phyloP scores from a whole-genome alignment of 2,113 vertebrate species.

The Neodon shergylaensis region DNA sequence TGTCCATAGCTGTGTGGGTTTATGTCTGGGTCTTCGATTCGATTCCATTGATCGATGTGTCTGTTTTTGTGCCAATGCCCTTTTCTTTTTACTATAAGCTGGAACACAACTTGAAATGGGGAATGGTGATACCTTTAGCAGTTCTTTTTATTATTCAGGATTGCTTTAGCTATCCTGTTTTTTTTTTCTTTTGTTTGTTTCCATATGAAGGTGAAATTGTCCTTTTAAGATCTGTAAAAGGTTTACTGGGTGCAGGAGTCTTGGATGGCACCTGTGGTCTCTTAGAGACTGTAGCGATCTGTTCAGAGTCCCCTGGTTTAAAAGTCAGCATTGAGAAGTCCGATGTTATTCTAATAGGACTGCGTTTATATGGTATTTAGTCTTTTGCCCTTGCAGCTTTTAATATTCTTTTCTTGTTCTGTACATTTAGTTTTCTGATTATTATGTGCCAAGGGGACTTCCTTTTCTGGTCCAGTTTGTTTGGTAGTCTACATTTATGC shows the following conservation, averaged over 20 bases:
- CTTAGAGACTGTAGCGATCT: background rate
- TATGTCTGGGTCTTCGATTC: background rate
- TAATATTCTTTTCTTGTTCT: background rate
- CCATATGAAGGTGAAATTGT: background rate
- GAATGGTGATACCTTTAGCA: background rate
- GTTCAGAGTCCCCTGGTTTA: background rate
- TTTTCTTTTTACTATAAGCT: too few relatives aligned
- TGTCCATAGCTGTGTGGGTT: background rate
- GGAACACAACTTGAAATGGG: background rate
- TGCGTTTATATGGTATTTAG: background rate
- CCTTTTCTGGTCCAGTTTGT: background rate
- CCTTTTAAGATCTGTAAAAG: background rate
- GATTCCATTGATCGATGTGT: background rate
- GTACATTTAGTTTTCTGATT: background rate
- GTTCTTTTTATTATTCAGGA: background rate
- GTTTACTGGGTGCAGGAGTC: background rate
- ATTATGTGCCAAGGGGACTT: background rate
- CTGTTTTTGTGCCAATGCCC: too few relatives aligned
- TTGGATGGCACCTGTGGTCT: background rate
- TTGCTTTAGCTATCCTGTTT: background rate
- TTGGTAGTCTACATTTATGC: background rate
- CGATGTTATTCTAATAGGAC: background rate
- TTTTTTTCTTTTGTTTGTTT: background rate
- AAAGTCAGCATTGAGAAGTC: background rate
- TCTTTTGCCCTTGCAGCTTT: background rate